phyloP scores from a whole-genome alignment of 2,113 vertebrate species.

The Corynorhinus townsendii region DNA sequence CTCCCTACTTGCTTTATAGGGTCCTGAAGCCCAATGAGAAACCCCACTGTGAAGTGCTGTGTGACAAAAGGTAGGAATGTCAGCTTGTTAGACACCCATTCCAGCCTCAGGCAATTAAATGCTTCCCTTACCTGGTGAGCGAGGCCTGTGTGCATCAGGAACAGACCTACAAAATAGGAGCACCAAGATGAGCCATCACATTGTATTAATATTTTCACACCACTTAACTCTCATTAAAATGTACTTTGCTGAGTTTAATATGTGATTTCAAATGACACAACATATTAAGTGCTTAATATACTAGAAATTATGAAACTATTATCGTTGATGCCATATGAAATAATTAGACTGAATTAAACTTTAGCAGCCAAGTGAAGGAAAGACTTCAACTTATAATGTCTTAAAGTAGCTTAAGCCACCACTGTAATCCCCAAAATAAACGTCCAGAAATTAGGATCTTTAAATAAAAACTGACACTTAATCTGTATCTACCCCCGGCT shows the following conservation, averaged over 20 bases:
- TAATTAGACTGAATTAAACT: slow-evolving; percentile 85
- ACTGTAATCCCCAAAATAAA: slow-evolving; percentile 60
- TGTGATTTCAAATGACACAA: slow-evolving; percentile 87
- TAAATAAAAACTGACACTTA: slow-evolving; percentile 71
- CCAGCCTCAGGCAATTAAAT: background rate
- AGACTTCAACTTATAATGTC: slow-evolving; percentile 58
- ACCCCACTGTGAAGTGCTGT: background rate
- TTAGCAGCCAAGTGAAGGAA: slow-evolving; percentile 73
- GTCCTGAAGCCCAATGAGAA: background rate
- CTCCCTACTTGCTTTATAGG: background rate
- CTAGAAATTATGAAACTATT: slow-evolving; percentile 90
- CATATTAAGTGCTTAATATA: slow-evolving; percentile 90
- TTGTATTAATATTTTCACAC: slow-evolving; percentile 81
- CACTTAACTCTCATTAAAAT: slow-evolving; percentile 89
- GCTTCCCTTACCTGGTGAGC: slow-evolving; percentile 45
- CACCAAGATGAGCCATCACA: slow-evolving; percentile 50
- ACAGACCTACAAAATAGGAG: slow-evolving; percentile 24
- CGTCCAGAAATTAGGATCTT: slow-evolving; percentile 45
- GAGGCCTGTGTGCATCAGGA: background rate
- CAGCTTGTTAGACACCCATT: background rate
- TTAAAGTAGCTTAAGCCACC: slow-evolving; percentile 51
- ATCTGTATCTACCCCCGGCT: background rate
- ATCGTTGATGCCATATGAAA: slow-evolving; percentile 80
- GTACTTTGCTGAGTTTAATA: slow-evolving; percentile 86
- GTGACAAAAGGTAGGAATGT: background rate